A percentile compares a stretch with the other conserved stretches of the same genome.
These are phyloP conservation scores for Leptodactylus fuscus DNA, from an alignment of 2,113 vertebrate genomes.

Conservation along the genomic window DNA sequence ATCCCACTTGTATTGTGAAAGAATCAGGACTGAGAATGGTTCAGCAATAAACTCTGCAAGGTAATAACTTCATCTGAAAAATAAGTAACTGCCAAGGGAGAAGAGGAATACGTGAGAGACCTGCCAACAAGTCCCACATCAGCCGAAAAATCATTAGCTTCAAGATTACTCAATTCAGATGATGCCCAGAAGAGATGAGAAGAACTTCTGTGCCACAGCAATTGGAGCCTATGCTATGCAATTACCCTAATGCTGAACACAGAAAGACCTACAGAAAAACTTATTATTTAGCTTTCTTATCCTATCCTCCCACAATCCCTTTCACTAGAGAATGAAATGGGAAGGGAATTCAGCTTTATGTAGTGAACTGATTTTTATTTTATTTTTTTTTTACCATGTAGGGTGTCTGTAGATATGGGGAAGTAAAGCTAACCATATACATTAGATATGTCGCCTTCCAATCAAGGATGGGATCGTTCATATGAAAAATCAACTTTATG, in stretches of 20 bases:
- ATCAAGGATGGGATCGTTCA: too few relatives aligned
- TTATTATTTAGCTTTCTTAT: too few relatives aligned
- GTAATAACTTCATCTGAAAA: constrained; percentile 5
- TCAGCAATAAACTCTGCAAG: not conserved
- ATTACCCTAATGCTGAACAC: not conserved
- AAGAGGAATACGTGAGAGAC: not conserved
- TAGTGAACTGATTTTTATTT: too few relatives aligned
- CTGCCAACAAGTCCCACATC: not conserved
- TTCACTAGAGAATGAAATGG: too few relatives aligned
- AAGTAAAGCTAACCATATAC: too few relatives aligned
- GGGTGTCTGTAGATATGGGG: too few relatives aligned
- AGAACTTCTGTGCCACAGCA: not conserved
- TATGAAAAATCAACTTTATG: too few relatives aligned
- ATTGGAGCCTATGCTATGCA: not conserved
- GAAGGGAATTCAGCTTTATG: too few relatives aligned
- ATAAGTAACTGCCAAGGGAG: not conserved
- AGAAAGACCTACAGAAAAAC: too few relatives aligned
- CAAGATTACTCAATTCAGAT: not conserved
- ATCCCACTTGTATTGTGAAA: not conserved
- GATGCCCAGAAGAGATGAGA: not conserved
- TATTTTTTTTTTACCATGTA: too few relatives aligned
- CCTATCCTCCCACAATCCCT: too few relatives aligned
- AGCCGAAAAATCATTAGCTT: not conserved
- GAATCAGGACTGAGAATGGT: not conserved
- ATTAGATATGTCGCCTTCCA: too few relatives aligned